A percentile compares a stretch with the other conserved stretches of the same genome.
Evolutionary conservation across 1,140 invertebrate genomes (phyloP).

Genomic region (Rhysida immarginata): DNA sequence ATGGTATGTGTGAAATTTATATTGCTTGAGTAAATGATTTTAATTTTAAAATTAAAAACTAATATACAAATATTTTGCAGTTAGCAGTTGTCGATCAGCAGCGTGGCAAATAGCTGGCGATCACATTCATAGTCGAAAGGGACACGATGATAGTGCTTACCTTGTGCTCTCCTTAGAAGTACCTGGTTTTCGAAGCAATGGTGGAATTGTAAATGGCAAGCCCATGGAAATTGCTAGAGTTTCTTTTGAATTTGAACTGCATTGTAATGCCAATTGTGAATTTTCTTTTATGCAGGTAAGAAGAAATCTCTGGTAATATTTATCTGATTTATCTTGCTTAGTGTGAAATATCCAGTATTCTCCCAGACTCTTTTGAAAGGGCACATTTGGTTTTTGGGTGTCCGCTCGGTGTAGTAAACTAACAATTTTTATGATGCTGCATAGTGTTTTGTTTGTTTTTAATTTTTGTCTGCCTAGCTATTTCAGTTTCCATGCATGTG

Average conservation of each 20-base stretch:
- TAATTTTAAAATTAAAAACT: neutral
- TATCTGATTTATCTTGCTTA: too few relatives aligned
- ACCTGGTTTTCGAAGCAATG: conserved; percentile 32
- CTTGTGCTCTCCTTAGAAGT: conserved; percentile 35
- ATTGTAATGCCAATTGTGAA: conserved; percentile 34
- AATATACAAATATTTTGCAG: neutral
- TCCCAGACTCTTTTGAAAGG: too few relatives aligned
- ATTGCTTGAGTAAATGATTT: neutral
- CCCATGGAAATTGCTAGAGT: conserved; percentile 32
- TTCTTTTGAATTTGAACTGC: conserved; percentile 36
- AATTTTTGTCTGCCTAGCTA: too few relatives aligned
- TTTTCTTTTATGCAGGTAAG: conserved; percentile 38
- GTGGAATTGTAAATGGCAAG: conserved; percentile 27
- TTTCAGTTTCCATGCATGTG: too few relatives aligned
- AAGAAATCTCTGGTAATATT: too few relatives aligned
- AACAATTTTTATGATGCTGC: too few relatives aligned
- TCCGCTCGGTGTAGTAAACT: too few relatives aligned
- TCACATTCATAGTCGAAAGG: conserved; percentile 31
- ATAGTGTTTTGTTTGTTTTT: too few relatives aligned
- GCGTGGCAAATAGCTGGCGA: conserved; percentile 33
- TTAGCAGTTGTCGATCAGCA: conserved; percentile 20
- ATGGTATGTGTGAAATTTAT: conserved; percentile 21
- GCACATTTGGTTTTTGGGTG: too few relatives aligned
- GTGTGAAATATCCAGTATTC: too few relatives aligned
- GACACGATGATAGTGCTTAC: conserved; percentile 32